Evolutionary conservation across 1,140 invertebrate species (phyloP).

Genomic region (Papilio xuthus): DNA sequence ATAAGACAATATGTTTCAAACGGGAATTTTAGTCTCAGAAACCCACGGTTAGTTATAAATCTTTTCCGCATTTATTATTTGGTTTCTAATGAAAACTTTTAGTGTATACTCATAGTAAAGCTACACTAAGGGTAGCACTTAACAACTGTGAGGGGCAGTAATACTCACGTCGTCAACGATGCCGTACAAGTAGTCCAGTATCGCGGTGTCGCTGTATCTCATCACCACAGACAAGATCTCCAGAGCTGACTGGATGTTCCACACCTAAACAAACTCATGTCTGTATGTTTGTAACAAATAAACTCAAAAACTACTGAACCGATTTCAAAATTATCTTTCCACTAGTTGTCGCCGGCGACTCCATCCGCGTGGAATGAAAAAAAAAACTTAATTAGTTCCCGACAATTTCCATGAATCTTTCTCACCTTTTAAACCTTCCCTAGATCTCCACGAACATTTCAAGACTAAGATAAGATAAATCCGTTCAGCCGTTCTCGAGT

Average conservation of each 20-base stretch:
- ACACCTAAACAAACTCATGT: constrained; percentile 57
- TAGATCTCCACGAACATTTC: no score
- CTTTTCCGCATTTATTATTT: no score
- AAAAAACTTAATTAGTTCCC: no score
- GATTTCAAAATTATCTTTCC: no score
- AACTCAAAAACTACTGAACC: background rate
- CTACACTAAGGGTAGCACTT: background rate
- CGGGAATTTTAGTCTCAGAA: no score
- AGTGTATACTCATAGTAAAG: background rate
- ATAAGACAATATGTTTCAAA: no score
- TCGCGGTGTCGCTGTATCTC: constrained; percentile 83
- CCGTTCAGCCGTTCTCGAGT: no score
- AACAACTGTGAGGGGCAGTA: background rate
- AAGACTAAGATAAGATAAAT: no score
- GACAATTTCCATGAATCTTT: no score
- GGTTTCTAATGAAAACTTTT: background rate
- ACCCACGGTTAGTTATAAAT: no score
- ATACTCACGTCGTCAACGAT: constrained; percentile 84
- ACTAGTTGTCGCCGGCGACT: background rate
- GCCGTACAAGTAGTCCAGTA: constrained; percentile 83
- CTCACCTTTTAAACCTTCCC: no score
- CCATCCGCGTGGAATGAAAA: no score
- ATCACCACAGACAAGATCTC: constrained; percentile 83
- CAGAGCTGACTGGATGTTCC: constrained; percentile 67
- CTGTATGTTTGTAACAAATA: background rate